Evolutionary conservation across 37 sponge, comb jelly and placozoan species (phyloP).

Genomic region (Eunapius fragilis): DNA sequence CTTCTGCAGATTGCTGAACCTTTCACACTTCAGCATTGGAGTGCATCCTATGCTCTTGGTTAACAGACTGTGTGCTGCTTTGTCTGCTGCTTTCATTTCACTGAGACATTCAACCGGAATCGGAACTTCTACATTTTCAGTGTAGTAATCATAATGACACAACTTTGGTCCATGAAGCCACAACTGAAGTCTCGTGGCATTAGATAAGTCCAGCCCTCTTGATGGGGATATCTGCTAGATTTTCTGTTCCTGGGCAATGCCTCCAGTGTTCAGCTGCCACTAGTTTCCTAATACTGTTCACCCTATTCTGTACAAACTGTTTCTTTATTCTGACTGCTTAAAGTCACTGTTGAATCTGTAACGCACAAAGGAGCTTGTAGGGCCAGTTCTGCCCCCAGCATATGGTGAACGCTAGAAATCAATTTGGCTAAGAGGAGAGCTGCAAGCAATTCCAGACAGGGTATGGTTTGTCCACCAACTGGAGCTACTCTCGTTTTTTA

Average conservation of each 20-base stretch:
- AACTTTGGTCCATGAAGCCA: background rate
- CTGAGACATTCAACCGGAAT: slow-evolving; percentile 7
- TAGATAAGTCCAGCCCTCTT: background rate
- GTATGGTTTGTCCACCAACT: slow-evolving; percentile 5
- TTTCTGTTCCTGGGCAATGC: slow-evolving; percentile 4
- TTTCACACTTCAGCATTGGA: background rate
- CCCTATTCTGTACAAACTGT: background rate
- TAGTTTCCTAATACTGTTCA: background rate
- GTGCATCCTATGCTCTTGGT: too few relatives aligned
- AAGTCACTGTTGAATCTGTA: slow-evolving; percentile 7
- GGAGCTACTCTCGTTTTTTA: slow-evolving; percentile 22
- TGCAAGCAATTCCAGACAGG: background rate
- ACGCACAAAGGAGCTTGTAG: background rate
- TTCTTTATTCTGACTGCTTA: background rate
- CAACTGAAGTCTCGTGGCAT: background rate
- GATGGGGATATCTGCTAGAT: slow-evolving; percentile 9
- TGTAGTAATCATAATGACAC: background rate
- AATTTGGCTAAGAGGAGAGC: too few relatives aligned
- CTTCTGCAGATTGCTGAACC: background rate
- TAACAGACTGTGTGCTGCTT: too few relatives aligned
- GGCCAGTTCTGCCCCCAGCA: background rate
- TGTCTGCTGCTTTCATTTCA: background rate
- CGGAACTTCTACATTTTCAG: background rate
- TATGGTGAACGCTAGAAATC: background rate
- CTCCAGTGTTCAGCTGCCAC: slow-evolving; percentile 6